phyloP scores from a whole-genome alignment of 2,888 invertebrate species.

The Taphrorychus bicolor region DNA sequence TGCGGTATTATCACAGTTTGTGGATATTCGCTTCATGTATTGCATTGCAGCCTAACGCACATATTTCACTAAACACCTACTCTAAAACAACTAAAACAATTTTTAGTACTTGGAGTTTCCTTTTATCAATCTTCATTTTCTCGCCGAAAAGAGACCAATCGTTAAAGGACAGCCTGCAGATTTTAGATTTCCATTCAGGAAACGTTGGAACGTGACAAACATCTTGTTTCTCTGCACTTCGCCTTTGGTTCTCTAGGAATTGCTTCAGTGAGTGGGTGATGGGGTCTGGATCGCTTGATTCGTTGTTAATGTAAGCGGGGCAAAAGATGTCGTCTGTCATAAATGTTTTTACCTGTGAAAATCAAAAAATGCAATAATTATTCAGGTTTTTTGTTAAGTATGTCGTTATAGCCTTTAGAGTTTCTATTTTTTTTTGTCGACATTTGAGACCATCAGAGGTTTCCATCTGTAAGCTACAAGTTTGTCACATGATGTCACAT shows the following conservation, averaged over 20 bases:
- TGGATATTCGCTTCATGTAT: slow-evolving; percentile 32
- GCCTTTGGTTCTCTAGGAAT: slow-evolving; percentile 27
- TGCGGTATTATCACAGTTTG: slow-evolving; percentile 21
- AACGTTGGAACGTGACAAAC: slow-evolving; percentile 17
- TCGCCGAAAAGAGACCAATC: slow-evolving; percentile 35
- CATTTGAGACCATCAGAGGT: no score
- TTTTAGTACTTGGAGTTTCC: slow-evolving; percentile 40
- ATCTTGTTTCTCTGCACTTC: slow-evolving; percentile 18
- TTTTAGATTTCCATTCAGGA: slow-evolving; percentile 48
- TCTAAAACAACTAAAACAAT: no score
- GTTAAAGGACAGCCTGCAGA: slow-evolving; percentile 43
- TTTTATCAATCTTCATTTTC: slow-evolving; percentile 35
- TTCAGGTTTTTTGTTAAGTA: background rate
- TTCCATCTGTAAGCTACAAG: no score
- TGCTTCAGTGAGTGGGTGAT: slow-evolving; percentile 36
- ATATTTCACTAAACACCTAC: background rate
- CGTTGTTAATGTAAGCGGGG: slow-evolving; percentile 15
- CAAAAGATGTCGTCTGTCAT: slow-evolving; percentile 28
- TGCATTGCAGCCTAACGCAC: slow-evolving; percentile 24
- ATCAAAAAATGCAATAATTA: background rate
- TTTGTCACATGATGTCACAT: no score
- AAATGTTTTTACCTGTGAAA: slow-evolving; percentile 19
- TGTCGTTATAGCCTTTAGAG: no score
- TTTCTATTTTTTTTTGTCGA: no score
- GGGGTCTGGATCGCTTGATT: slow-evolving; percentile 30